Evolutionary conservation across 2,113 vertebrate species (phyloP), one percentile per base, ranked within the genome.

Genomic region (Poicephalus gulielmi): DNA sequence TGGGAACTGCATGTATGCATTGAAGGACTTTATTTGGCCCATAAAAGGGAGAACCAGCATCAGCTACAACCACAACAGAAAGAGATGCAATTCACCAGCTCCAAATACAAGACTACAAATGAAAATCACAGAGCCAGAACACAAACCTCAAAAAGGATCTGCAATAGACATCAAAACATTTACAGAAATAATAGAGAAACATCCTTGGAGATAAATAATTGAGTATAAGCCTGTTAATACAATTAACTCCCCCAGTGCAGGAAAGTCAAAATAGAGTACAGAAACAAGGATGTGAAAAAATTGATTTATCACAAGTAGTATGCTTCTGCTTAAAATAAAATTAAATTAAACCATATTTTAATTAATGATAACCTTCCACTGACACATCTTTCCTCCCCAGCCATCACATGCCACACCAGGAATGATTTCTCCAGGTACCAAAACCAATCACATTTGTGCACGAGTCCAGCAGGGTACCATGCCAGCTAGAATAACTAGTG

Each of bases 31-130:
- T 46, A 77, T 80, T 71, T 95, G 91, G 89, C 55, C 87, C 60
- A 57, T 64, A 83, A 91, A 95, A 88, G 52, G 77, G 94, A 95
- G 95, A 96, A 95, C 17, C 66, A 91, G 73, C 76, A 92, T 89
- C 80, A 88, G 73, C 89, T 87, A 62, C 84, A 88, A 75, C 88
- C 86, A 83, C 83, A 94, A 83, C 47, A 95, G 88, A 88, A 93
- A 74, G 11, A 41, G 59, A 88, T 80, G 55, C 30, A 37, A 86
- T 86, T 83, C 95, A 73, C 81, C 60, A 83, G 25, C 53, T 83
- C 50, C 77, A 77, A 88, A 62, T 55, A 24, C 39, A 93, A 89
- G 64, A 94, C 75, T 28, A 67, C 41, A 89, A 76, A 91, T 50
- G 49, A 59, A 91, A 88, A 73, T 44, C 64, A 87, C 73, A 91